Evolutionary conservation across 2,888 invertebrate genomes (phyloP).

Genomic region (Trichogramma evanescens): DNA sequence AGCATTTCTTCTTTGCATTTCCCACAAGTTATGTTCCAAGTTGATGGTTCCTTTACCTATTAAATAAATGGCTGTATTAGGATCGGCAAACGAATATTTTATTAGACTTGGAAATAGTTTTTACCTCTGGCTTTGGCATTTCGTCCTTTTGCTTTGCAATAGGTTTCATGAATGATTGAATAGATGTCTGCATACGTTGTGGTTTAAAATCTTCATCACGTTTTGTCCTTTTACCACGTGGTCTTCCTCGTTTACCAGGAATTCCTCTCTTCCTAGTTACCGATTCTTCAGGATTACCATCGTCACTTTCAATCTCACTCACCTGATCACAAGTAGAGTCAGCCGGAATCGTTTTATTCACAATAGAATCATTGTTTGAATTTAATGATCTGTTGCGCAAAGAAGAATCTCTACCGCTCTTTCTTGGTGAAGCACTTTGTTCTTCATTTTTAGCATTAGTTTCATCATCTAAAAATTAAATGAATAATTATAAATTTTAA

Average conservation of each 20-base stretch:
- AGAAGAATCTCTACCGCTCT: too few species aligned
- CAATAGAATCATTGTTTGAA: too few species aligned
- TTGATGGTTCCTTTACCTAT: not conserved
- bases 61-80: not conserved
- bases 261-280: not conserved
- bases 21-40: slow-evolving; percentile 38
- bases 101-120: not conserved
- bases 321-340: too few species aligned
- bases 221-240: not conserved
- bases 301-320: not conserved
- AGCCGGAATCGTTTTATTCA: too few species aligned
- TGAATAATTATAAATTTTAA: not conserved
- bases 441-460: not conserved
- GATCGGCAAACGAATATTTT: not conserved
- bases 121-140: not conserved
- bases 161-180: not conserved
- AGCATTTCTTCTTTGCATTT: slow-evolving; percentile 48
- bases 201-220: slow-evolving; percentile 17
- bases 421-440: not conserved
- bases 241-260: not conserved
- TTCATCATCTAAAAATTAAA: not conserved
- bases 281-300: not conserved
- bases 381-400: too few species aligned
- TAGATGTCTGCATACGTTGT: slow-evolving; percentile 9
- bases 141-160: not conserved